phyloP scores from a whole-genome alignment of 2,113 vertebrate species.

The Oryzias curvinotus region DNA sequence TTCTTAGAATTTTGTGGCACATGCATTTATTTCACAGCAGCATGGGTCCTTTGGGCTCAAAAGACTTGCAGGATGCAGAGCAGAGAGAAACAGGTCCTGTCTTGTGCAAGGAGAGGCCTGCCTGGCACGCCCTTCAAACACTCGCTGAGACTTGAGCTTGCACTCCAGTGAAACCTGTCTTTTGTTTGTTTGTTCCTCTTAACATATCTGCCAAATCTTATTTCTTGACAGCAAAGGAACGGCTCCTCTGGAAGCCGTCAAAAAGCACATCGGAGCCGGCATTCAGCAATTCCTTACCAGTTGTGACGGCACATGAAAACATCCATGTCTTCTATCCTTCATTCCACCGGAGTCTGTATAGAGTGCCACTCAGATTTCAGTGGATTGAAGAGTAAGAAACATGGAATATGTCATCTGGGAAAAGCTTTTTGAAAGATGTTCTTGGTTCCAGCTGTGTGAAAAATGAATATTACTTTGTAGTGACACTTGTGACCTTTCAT shows the following conservation, averaged over 20 bases:
- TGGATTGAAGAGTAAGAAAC: conserved; percentile 95
- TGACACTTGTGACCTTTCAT: conserved; percentile 12
- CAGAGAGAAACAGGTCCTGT: conserved; percentile 56
- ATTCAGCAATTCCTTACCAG: conserved; percentile 14
- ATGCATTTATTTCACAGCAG: conserved; percentile 24
- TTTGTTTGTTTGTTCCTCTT: conserved; percentile 35
- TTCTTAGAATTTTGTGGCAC: not conserved
- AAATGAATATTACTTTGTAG: not conserved
- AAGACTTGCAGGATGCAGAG: conserved; percentile 41
- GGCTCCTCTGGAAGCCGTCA: conserved; percentile 3
- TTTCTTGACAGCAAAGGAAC: conserved; percentile 29
- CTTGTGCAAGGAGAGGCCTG: conserved; percentile 68
- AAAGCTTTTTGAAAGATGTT: not conserved
- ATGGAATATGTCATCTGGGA: conserved; percentile 79
- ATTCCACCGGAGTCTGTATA: conserved; percentile 99
- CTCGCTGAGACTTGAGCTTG: conserved; percentile 1
- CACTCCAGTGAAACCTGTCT: conserved; percentile 30
- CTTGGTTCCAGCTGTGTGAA: no score
- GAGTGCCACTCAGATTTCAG: conserved; percentile 95
- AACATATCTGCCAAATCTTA: conserved; percentile 31
- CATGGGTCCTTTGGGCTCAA: conserved; percentile 33
- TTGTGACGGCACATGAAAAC: conserved; percentile 34
- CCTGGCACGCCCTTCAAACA: conserved; percentile 53
- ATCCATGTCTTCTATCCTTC: conserved; percentile 95
- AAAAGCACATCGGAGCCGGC: conserved; percentile 2